Evolutionary conservation across 2,888 invertebrate species (phyloP), one percentile per base, ranked within the genome.

Genomic region (Chymomyza caudatula): DNA sequence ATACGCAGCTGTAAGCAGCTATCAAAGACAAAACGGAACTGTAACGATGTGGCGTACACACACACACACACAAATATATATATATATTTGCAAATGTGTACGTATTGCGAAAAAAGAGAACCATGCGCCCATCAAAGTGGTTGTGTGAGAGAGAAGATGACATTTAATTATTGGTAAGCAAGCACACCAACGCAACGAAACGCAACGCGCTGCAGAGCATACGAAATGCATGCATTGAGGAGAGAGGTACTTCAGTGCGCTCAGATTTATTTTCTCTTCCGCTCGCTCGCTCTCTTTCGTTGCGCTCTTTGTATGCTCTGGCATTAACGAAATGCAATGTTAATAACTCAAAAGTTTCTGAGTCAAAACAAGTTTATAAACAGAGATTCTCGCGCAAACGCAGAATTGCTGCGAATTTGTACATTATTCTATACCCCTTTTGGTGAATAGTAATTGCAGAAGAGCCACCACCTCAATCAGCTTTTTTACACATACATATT

Each of bases 361-460:
- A n/a, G n/a, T n/a, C n/a, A n/a, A 74, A 60, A 77, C 71, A 58
- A 37, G 43, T 58, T 44, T 15, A 42, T 29, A 59, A 58, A 47
- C 58, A 52, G 60, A 37, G 56, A 54, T 23, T 20, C 20, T 17
- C 29, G 8, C 43, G 29, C 29, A 37, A 37, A 37, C 29, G 8
- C 29, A 8, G 29, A 37, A 37, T 37, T 8, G 29, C 29, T 37
- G 29, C 29, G 29, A 37, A 37, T 25, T 25, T 25, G 3, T 25
- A 25, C 25, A 4, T 37, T 11, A 37, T 11, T 37, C 29, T 37
- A 11, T 11, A 37, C 29, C 29, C 29, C 29, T 37, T 37, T 37
- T 11, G 29, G 11, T 37, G 29, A 37, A 37, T 37, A 37, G 11
- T 37, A 37, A 37, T 37, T 37, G 29, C 11, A 37, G 29, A 11